Percentiles rank a stretch among this genome's conserved stretches.
These are phyloP conservation scores for Cyphomyrus discorhynchus DNA, from an alignment of 2,113 vertebrate genomes.

Conservation along the genomic window DNA sequence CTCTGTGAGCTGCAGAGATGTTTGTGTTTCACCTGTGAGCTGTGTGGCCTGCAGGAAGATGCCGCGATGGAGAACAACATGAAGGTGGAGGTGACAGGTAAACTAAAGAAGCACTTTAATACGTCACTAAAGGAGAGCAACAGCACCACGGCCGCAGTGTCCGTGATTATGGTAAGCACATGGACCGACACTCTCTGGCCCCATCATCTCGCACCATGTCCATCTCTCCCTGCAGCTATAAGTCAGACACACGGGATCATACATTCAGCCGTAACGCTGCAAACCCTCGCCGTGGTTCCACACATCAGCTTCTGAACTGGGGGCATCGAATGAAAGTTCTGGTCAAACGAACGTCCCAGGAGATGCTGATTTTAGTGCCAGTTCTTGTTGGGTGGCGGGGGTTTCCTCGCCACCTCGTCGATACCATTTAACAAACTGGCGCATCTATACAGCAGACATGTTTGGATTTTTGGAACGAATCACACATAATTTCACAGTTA, in stretches of 20 bases:
- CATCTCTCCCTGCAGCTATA: neutral
- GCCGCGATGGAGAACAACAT: slow-evolving; percentile 81
- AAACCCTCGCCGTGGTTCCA: neutral
- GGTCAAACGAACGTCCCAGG: neutral
- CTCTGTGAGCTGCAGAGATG: neutral
- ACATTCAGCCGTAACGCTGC: neutral
- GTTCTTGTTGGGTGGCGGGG: neutral
- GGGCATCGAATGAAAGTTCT: neutral
- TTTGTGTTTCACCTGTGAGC: neutral
- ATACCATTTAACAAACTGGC: neutral
- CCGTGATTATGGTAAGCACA: slow-evolving; percentile 87
- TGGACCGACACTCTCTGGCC: neutral
- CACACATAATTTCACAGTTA: neutral
- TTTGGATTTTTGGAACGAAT: neutral
- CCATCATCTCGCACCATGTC: neutral
- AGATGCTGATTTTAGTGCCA: neutral
- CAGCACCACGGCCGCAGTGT: slow-evolving; percentile 78
- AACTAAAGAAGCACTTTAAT: slow-evolving; percentile 94
- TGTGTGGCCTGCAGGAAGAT: slow-evolving; percentile 66
- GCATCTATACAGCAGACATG: neutral
- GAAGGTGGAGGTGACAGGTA: slow-evolving; percentile 90
- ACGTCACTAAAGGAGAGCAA: slow-evolving; percentile 74
- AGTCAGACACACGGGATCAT: neutral
- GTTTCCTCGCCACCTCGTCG: neutral
- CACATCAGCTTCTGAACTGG: neutral